phyloP scores from a whole-genome alignment of 2,888 invertebrate species.

The Xanthostigma xanthostigma region DNA sequence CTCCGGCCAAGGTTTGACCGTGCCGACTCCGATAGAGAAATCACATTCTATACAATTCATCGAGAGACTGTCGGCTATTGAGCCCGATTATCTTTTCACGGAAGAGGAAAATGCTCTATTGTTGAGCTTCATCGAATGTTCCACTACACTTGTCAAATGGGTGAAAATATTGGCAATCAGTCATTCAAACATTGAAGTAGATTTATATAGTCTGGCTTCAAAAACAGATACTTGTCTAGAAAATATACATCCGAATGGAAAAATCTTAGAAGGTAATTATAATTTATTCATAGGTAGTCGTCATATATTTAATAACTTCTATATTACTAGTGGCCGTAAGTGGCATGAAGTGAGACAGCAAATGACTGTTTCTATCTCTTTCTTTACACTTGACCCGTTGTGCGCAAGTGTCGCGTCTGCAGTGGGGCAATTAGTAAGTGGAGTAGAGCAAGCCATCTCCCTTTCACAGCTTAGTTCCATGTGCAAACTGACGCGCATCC shows the following conservation, averaged over 20 bases:
- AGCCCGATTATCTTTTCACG: slow-evolving; percentile 31
- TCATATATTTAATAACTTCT: too few relatives aligned
- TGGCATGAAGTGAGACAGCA: too few relatives aligned
- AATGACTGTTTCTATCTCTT: too few relatives aligned
- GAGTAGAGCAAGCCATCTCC: too few relatives aligned
- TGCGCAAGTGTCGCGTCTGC: too few relatives aligned
- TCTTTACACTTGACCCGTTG: too few relatives aligned
- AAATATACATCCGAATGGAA: slow-evolving; percentile 66
- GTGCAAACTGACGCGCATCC: too few relatives aligned
- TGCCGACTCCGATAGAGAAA: slow-evolving; percentile 10
- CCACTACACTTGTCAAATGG: slow-evolving; percentile 77
- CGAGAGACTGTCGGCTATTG: slow-evolving; percentile 15
- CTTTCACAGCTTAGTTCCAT: too few relatives aligned
- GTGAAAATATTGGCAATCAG: slow-evolving; percentile 50
- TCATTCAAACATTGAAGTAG: slow-evolving; percentile 51
- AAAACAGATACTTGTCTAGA: slow-evolving; percentile 55
- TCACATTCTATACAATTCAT: slow-evolving; percentile 8
- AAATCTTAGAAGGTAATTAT: slow-evolving; percentile 48
- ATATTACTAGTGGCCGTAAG: too few relatives aligned
- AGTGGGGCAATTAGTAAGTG: too few relatives aligned
- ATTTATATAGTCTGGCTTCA: slow-evolving; percentile 59
- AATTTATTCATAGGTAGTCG: slow-evolving; percentile 26
- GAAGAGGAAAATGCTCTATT: slow-evolving; percentile 57
- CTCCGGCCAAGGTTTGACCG: slow-evolving; percentile 24
- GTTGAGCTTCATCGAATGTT: slow-evolving; percentile 66